Base-by-base conservation (phyloP, 2,888 invertebrate genomes). In the Spisula solida region DNA sequence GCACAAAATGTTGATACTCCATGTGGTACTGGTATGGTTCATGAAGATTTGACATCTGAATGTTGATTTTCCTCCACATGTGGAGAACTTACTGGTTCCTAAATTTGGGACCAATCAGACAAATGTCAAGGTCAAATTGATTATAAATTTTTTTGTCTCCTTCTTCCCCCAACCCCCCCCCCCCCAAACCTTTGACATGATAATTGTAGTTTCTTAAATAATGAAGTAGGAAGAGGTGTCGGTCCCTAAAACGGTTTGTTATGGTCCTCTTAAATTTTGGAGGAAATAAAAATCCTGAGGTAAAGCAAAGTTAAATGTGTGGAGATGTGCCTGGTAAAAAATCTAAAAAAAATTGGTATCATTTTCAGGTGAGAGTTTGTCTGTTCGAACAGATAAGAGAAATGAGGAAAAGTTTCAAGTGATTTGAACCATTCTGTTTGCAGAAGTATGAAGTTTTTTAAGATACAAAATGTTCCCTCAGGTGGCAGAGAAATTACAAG, bases 361-460 rank as follows among this genome's bases (percentile, higher is more conserved):
- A 31, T 75, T 0, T 85, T 85, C 85, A 79, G 56, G 83, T 79
- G 78, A 85, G 78, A 79, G 78, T 60, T 75, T 16, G 31, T 18
- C 31, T 31, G 31, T 75, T 75, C 31, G 75, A 75, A 85, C 78
- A 25, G 79, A 79, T 79, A 79, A 79, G 79, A 34, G n/a, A 78
- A 85, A 56, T 55, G 48, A 78, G 55, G 83, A 18, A 79, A 83
- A 75, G 6, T 75, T 83, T 75, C 75, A 83, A 70, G 51, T 51
- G 75, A 75, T 83, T 83, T 75, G 75, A 51, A 20, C 47, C 20
- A 14, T 75, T 34, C 75, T 34, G 75, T 18, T 75, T 75, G 75
- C 31, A 34, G n/a, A 31, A 75, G 75, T 75, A 75, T 75, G 20
- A 31, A 75, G 34, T 75, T 75, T 75, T 75, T 75, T 75, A 66